Evolutionary conservation across 1,140 invertebrate genomes (phyloP).

Genomic region (Drosophila pectinifera): DNA sequence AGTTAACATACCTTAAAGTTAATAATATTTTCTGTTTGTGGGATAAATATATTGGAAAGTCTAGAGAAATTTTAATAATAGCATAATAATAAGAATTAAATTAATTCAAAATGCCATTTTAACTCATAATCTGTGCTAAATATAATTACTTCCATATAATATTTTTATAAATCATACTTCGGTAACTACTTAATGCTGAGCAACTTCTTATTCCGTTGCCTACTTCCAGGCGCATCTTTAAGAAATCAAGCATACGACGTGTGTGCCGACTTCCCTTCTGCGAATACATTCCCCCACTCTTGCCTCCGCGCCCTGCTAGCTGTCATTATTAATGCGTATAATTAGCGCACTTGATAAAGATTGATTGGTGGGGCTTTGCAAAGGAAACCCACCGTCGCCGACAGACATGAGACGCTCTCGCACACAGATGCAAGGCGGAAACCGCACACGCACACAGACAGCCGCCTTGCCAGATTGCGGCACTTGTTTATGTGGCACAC

Average conservation of each 20-base stretch:
- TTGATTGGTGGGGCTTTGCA: constrained; percentile 66
- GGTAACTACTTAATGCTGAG: background rate
- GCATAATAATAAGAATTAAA: no score
- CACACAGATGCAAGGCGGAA: constrained; percentile 39
- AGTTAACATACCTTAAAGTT: background rate
- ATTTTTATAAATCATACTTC: no score
- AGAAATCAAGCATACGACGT: constrained; percentile 46
- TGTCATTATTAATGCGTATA: constrained; percentile 80
- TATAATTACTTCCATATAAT: no score
- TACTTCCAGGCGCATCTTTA: constrained; percentile 18
- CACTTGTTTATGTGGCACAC: constrained; percentile 77
- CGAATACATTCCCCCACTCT: background rate
- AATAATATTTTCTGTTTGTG: no score
- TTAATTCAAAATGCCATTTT: no score
- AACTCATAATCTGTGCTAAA: no score
- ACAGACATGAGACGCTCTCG: constrained; percentile 27
- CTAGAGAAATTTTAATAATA: no score
- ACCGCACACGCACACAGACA: constrained; percentile 43
- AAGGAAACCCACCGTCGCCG: constrained; percentile 12
- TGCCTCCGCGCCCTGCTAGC: constrained; percentile 27
- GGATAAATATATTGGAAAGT: no score
- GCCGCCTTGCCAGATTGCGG: constrained; percentile 38
- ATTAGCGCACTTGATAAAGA: constrained; percentile 79
- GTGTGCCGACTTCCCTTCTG: constrained; percentile 17
- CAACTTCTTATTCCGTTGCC: constrained; percentile 11